Conservation (phyloP, 2,888 invertebrate species). For the Geotrupes spiniger region DNA sequence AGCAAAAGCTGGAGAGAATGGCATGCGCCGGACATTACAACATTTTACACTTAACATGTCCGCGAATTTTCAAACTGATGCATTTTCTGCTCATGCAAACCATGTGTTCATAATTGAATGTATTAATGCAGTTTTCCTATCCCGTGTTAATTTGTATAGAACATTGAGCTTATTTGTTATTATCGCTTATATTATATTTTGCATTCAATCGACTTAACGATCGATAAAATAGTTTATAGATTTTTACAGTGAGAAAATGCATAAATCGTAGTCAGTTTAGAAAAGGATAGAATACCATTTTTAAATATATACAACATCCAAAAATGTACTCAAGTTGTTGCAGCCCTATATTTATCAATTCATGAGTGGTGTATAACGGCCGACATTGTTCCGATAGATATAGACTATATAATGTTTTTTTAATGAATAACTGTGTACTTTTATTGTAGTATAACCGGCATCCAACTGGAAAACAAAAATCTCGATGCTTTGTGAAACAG, state of each 20-base stretch:
- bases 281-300: constrained; percentile 27
- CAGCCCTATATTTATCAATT: constrained; percentile 35
- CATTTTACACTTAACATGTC: constrained; percentile 46
- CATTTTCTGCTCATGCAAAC: constrained; percentile 26
- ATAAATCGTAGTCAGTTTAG: neutral
- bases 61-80: constrained; percentile 40
- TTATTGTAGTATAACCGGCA: no score
- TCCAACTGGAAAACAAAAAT: no score
- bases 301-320: constrained; percentile 35
- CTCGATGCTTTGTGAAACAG: no score
- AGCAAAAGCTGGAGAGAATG: constrained; percentile 37
- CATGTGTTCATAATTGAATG: constrained; percentile 26
- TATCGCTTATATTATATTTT: neutral
- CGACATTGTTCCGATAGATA: neutral
- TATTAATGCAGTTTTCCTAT: constrained; percentile 14
- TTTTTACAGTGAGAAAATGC: no score
- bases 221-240: no score
- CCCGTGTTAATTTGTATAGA: constrained; percentile 7
- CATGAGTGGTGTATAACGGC: constrained; percentile 26
- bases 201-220: no score
- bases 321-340: constrained; percentile 34
- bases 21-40: constrained; percentile 42
- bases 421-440: no score
- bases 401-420: no score
- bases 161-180: constrained; percentile 1